A percentile compares a stretch with the other conserved stretches of the same genome.
Conservation (phyloP, 1,140 invertebrate species). For the Wiebesia pumilae region DNA sequence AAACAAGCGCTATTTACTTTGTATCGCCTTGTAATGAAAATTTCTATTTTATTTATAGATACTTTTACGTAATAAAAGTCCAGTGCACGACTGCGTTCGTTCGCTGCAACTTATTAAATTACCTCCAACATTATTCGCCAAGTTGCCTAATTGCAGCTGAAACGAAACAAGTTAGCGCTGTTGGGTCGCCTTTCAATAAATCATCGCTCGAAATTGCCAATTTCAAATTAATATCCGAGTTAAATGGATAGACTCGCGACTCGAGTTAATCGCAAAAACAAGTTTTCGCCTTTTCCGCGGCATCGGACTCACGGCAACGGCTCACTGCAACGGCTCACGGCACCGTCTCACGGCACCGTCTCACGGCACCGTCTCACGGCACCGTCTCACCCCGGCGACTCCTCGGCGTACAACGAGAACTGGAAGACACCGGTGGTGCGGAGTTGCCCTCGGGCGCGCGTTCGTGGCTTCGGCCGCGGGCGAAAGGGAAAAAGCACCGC, state of each 20-base stretch:
- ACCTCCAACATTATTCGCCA: not conserved
- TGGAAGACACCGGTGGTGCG: too few species aligned
- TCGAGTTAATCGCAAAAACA: not conserved
- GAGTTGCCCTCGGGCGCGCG: too few species aligned
- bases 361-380: too few species aligned
- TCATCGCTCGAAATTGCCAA: not conserved
- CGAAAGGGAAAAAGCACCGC: not conserved
- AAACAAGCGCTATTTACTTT: not conserved
- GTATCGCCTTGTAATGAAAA: not conserved
- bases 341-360: too few species aligned
- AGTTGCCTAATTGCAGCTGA: not conserved
- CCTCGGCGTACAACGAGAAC: too few species aligned
- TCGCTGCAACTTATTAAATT: conserved; percentile 23
- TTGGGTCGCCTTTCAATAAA: not conserved
- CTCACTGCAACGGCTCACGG: too few species aligned
- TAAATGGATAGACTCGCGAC: not conserved
- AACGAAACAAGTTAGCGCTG: not conserved
- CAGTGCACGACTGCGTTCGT: not conserved
- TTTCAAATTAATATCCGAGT: not conserved
- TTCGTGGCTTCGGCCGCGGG: too few species aligned
- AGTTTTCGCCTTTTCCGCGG: not conserved
- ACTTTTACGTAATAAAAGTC: not conserved
- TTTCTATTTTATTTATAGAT: not conserved
- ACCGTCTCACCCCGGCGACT: too few species aligned
- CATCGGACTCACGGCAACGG: not conserved